Percentiles rank a stretch among this genome's conserved stretches.
Conservation (phyloP, 37 sponge, comb jelly and placozoan genomes). For the Chondrosia reniformis region DNA sequence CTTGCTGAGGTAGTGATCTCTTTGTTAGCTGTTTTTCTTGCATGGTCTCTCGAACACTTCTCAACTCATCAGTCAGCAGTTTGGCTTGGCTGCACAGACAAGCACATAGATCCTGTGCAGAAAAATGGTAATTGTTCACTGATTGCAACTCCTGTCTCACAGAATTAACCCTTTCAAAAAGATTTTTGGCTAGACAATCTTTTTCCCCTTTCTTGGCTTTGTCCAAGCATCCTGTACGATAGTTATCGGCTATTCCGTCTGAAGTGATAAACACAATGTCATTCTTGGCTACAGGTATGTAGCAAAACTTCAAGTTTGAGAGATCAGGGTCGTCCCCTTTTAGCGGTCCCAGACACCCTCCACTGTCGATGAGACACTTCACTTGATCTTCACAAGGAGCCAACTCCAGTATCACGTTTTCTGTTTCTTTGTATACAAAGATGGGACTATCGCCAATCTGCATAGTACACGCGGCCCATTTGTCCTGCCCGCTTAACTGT, state of each 20-base stretch:
- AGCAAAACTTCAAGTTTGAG: constrained; percentile 57
- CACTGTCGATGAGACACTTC: constrained; percentile 49
- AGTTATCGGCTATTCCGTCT: constrained; percentile 87
- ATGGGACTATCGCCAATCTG: constrained; percentile 84
- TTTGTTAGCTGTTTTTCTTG: constrained; percentile 18
- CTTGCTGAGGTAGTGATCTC: not conserved
- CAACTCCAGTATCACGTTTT: constrained; percentile 46
- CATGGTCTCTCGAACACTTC: constrained; percentile 27
- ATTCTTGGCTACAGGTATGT: constrained; percentile 39
- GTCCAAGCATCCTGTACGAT: constrained; percentile 41
- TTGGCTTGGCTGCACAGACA: constrained; percentile 48
- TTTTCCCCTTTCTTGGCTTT: not conserved
- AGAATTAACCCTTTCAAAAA: not conserved
- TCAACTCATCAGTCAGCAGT: constrained; percentile 54
- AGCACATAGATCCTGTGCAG: constrained; percentile 75
- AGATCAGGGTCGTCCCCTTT: constrained; percentile 73
- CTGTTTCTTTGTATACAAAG: constrained; percentile 69
- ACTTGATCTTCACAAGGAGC: constrained; percentile 37
- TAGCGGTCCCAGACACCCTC: constrained; percentile 77
- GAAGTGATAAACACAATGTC: constrained; percentile 71
- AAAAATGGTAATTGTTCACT: constrained; percentile 27
- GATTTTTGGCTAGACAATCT: not conserved
- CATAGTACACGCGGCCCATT: constrained; percentile 67
- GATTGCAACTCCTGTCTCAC: not conserved
- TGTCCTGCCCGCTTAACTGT: constrained; percentile 21